phyloP scores from a whole-genome alignment of 2,888 invertebrate species.

The Lochmaea capreae region DNA sequence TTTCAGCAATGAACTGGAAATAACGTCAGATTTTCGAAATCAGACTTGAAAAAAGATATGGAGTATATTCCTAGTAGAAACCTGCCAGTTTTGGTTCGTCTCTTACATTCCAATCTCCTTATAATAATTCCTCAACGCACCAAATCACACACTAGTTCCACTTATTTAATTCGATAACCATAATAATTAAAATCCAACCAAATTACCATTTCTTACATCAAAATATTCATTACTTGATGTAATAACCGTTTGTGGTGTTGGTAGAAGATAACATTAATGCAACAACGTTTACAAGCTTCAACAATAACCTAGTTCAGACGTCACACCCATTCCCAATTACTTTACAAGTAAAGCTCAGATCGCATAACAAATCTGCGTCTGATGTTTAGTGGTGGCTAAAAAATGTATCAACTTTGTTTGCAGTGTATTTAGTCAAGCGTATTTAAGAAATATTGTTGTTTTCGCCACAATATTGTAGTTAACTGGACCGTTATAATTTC shows the following conservation, averaged over 20 bases:
- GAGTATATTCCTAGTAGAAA: too few relatives aligned
- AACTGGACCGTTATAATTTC: neutral
- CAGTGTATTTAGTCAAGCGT: neutral
- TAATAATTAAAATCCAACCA: neutral
- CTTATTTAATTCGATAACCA: neutral
- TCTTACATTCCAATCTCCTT: neutral
- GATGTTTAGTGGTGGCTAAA: neutral
- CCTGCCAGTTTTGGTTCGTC: neutral
- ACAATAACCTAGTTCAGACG: neutral
- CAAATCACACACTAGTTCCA: slow-evolving; percentile 12
- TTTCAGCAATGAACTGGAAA: too few relatives aligned
- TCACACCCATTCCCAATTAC: neutral
- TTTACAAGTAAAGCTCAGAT: neutral
- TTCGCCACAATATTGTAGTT: neutral
- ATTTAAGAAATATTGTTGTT: neutral
- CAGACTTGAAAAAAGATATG: too few relatives aligned
- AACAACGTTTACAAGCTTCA: slow-evolving; percentile 9
- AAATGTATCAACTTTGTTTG: neutral
- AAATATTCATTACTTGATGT: slow-evolving; percentile 13
- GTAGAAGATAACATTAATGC: neutral
- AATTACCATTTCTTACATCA: slow-evolving; percentile 3
- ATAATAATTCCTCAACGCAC: slow-evolving; percentile 5
- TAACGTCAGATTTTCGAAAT: too few relatives aligned
- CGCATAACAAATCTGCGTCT: neutral
- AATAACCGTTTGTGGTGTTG: neutral